These are phyloP conservation scores for Hermetia illucens DNA, from an alignment of 1,140 invertebrate species.

Conservation along the genomic window DNA sequence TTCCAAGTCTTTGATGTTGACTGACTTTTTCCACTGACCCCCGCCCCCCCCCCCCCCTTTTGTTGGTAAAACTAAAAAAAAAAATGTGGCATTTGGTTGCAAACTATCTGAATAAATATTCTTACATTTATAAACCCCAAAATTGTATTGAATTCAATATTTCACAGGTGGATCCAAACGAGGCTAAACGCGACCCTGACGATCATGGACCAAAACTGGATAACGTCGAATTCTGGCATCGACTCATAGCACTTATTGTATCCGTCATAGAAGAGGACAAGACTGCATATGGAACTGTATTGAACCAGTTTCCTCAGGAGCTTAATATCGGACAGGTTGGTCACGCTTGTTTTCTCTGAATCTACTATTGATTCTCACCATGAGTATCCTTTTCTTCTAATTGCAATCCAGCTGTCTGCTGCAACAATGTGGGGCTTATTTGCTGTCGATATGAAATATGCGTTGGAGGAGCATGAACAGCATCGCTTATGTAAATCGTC, in stretches of 20 bases:
- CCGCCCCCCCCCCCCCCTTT: too few species aligned
- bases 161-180: conserved; percentile 70
- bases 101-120: conserved; percentile 4
- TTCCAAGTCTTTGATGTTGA: too few species aligned
- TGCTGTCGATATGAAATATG: conserved; percentile 96
- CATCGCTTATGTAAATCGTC: conserved; percentile 92
- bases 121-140: conserved; percentile 1
- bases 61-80: background rate
- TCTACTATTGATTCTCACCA: conserved; percentile 1
- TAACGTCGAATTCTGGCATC: conserved; percentile 97
- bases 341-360: conserved; percentile 1
- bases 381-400: conserved; percentile 1
- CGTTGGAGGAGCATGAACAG: conserved; percentile 94
- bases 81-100: conserved; percentile 8
- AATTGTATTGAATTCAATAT: too few species aligned
- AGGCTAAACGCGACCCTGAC: conserved; percentile 71
- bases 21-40: too few species aligned
- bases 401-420: conserved; percentile 67
- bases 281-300: conserved; percentile 94
- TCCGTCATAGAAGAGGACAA: conserved; percentile 98
- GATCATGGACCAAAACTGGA: conserved; percentile 81
- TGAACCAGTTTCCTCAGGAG: conserved; percentile 94
- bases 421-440: conserved; percentile 96
- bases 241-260: conserved; percentile 91
- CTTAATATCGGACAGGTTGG: conserved; percentile 74